Base-by-base conservation (phyloP, 2,888 invertebrate genomes). In the Tipula confusa region DNA sequence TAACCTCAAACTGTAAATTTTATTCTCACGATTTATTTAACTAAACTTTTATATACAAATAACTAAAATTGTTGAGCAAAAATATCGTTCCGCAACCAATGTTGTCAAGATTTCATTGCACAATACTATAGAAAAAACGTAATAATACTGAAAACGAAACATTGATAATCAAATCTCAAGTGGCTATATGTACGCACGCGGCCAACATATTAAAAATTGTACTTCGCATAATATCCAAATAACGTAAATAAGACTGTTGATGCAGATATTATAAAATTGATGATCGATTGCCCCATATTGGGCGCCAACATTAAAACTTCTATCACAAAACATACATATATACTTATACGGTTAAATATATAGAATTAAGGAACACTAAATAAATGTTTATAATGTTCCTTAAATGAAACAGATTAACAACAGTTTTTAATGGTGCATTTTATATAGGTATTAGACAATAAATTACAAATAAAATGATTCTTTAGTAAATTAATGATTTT, bases 401-500 rank as follows among this genome's bases (percentile, higher is more conserved):
- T 24, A 24, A 7, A 24, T 24, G 24, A 24, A 64, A 64, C 64
- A 11, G 64, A 64, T 64, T 64, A 64, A 64, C 7, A 64, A 11
- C 7, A 31, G 3, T 31, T 64, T 18, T 64, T 64, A 24, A n/a
- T n/a, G 31, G 7, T 43, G 11, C 11, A 36, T 36, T 9, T 9
- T 43, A 36, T 43, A 43, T 15, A 24, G 64, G 24, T 64, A 64
- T 64, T 64, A 64, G 64, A 24, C 64, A 64, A 64, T 64, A 64
- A 64, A 64, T 24, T 64, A 64, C 64, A 64, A 64, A 64, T 64
- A 64, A 64, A 64, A 64, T 64, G 64, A 64, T 64, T 64, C 64
- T 64, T 64, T 64, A 64, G 64, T 64, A 64, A 24, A 64, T 64
- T 64, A 64, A 64, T 64, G 64, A 64, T 24, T 64, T 2, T 64